Evolutionary conservation across 2,888 invertebrate species (phyloP), one percentile per base, ranked within the genome.

Genomic region (Cheilosia vulpina): DNA sequence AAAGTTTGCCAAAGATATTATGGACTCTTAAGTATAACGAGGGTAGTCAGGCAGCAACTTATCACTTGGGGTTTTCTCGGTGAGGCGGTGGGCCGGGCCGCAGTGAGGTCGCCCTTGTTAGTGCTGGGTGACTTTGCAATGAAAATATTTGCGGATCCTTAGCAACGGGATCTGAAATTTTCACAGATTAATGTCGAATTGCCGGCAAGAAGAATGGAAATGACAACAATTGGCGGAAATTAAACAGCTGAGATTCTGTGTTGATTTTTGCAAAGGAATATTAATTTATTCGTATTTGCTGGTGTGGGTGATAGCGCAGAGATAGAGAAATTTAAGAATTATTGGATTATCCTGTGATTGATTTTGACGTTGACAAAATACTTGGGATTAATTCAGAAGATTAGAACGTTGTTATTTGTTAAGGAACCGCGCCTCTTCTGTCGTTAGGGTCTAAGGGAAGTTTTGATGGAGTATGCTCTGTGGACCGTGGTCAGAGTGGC

Each of bases 1-100:
- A 85, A 85, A 85, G 85, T 85, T 85, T 85, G 62, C 85, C 81
- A 81, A 85, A 85, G 85, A 85, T 85, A 85, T 85, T 85, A 85
- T 85, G 72, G 85, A 81, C 81, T 85, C 80, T 85, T 85, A 85
- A 85, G 85, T 81, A 81, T 85, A 85, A 85, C 85, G 85, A 85
- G 76, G 85, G 68, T 72, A 85, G 85, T 85, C 76, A 73, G 85
- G 85, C 65, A 68, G 68, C 81, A 81, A 85, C 81, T 85, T 85
- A 85, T 85, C 76, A 81, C 85, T 85, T 81, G 66, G 85, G 80
- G 72, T 78, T 72, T 58, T 27, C 52, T 38, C 41, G 38, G 50
- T 62, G 53, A 13, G 53, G 13, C 1, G 13, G 7, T 31, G 17
- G 6, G 38, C 21, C 6, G 38, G 72, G 34, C 11, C 17, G 52